Base-by-base conservation (phyloP, 2,888 invertebrate genomes). In the Nomada ruficornis region DNA sequence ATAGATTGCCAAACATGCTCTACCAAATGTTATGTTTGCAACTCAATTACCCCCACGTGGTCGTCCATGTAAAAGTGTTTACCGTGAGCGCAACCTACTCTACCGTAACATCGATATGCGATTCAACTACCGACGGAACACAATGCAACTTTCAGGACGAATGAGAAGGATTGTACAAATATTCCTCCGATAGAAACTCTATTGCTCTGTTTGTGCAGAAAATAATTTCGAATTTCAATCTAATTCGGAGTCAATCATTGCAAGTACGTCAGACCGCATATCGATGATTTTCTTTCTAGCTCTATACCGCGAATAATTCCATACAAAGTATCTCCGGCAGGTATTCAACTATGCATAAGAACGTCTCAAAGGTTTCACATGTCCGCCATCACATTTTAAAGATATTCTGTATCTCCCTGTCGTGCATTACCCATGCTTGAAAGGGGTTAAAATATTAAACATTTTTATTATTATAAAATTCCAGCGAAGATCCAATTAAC, bases 71-170 rank as follows among this genome's bases (percentile, higher is more conserved):
- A 70, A 77, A 83, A 85, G 77, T 77, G 69, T 78, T 85, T 78
- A 73, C 65, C 76, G 55, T 55, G 62, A 63, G 77, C 72, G 77
- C 76, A 36, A 84, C 68, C 79, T 84, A 82, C 80, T 82, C 77
- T 63, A 55, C 60, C 57, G 68, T 74, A 82, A 74, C 79, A 76
- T 76, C 82, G 72, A 50, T 71, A 54, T 73, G 77, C 70, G 69
- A 67, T 73, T 64, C 71, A 78, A 84, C 73, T 78, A 76, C 36
- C 63, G 63, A 74, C 80, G 83, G 83, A 75, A 80, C 77, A 62
- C 72, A 85, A 85, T 85, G 85, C 80, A 85, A 85, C 83, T 85
- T 85, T 44, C 67, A 57, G 68, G 73, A 83, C 77, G 85, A 85
- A 80, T 63, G 74, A 60, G 23, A 52, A 55, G 85, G 79, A 85